Conservation (phyloP, 2,888 invertebrate genomes). For the Chouioia cunea region DNA sequence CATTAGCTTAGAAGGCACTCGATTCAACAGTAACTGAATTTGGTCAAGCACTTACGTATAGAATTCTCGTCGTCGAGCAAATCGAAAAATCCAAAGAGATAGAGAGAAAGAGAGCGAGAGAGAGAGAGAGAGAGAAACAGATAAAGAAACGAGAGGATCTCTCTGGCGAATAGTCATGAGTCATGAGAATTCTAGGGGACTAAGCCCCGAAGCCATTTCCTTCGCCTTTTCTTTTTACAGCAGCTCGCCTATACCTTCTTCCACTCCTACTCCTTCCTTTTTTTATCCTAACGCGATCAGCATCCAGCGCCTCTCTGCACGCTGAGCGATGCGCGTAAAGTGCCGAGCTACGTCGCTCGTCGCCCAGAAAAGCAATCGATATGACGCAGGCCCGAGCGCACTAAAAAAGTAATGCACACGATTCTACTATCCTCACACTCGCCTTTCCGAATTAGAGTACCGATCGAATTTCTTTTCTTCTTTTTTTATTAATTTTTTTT, state of each 20-base stretch:
- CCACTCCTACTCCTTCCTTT: constrained; percentile 4
- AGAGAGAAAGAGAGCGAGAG: background rate
- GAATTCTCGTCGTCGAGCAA: no score
- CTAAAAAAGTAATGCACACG: background rate
- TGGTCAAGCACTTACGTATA: no score
- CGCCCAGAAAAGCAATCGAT: constrained; percentile 59
- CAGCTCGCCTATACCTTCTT: constrained; percentile 24
- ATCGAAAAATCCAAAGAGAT: background rate
- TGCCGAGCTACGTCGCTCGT: constrained; percentile 40
- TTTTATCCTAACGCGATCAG: constrained; percentile 52
- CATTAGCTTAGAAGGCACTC: no score
- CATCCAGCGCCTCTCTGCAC: constrained; percentile 41
- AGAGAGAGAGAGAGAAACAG: background rate
- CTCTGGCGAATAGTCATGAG: constrained; percentile 47
- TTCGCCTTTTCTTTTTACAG: constrained; percentile 45
- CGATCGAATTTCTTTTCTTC: background rate
- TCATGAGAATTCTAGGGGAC: constrained; percentile 48
- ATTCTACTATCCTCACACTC: background rate
- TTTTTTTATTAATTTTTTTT: background rate
- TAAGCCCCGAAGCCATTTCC: constrained; percentile 46
- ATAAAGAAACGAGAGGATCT: constrained; percentile 14
- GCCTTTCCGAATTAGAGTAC: background rate
- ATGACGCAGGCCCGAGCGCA: constrained; percentile 49
- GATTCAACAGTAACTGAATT: no score
- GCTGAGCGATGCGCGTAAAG: constrained; percentile 47